phyloP scores from a whole-genome alignment of 1,140 invertebrate genomes.

The Musca vetustissima region DNA sequence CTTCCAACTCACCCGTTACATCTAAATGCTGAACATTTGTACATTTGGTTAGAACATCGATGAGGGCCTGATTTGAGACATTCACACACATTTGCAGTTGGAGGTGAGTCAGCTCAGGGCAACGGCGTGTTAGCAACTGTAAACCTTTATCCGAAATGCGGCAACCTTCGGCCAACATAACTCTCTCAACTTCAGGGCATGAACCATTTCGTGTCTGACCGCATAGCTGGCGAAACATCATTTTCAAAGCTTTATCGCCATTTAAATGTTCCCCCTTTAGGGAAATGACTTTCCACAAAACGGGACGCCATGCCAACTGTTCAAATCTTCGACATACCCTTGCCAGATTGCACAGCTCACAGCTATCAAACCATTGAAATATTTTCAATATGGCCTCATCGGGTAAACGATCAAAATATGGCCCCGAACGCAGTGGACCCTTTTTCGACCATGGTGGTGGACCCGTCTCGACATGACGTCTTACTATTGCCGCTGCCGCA shows the following conservation, averaged over 20 bases:
- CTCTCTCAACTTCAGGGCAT: slow-evolving; percentile 64
- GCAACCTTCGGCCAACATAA: slow-evolving; percentile 72
- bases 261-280: slow-evolving; percentile 67
- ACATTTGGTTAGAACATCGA: slow-evolving; percentile 61
- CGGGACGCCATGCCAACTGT: slow-evolving; percentile 77
- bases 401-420: slow-evolving; percentile 58
- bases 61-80: slow-evolving; percentile 57
- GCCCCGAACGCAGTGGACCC: slow-evolving; percentile 46
- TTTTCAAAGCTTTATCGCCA: slow-evolving; percentile 70
- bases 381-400: slow-evolving; percentile 64
- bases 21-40: slow-evolving; percentile 73
- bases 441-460: slow-evolving; percentile 52
- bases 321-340: slow-evolving; percentile 82
- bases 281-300: slow-evolving; percentile 72
- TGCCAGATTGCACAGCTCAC: slow-evolving; percentile 76
- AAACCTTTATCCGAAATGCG: slow-evolving; percentile 76
- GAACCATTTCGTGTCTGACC: slow-evolving; percentile 61
- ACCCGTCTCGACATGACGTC: slow-evolving; percentile 28
- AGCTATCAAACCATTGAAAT: slow-evolving; percentile 74
- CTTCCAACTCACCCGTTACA: slow-evolving; percentile 66
- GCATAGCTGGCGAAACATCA: slow-evolving; percentile 64
- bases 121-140: slow-evolving; percentile 66
- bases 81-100: slow-evolving; percentile 70
- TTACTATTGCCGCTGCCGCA: slow-evolving; percentile 16
- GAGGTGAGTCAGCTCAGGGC: slow-evolving; percentile 72